Conservation (phyloP, 1,140 invertebrate species). For the Micrasema minimum region DNA sequence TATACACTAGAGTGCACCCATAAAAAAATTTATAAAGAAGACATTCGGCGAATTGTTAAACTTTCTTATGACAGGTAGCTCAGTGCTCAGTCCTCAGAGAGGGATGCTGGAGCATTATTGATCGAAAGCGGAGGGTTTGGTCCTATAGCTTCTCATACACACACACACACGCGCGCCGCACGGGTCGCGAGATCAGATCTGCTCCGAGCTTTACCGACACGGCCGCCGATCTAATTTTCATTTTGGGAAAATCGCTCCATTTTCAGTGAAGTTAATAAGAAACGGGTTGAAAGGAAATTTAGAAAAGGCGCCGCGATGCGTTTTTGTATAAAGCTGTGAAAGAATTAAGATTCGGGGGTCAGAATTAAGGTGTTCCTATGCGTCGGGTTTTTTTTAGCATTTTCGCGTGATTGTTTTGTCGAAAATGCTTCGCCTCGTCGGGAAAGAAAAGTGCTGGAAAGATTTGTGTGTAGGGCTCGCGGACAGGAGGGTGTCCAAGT, state of each 20-base stretch:
- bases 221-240: slow-evolving; percentile 36
- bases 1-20: slow-evolving; percentile 20
- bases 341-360: too few relatives aligned
- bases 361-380: slow-evolving; percentile 9
- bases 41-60: background rate
- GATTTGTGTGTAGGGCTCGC: slow-evolving; percentile 5
- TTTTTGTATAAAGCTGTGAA: too few relatives aligned
- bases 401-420: slow-evolving; percentile 18
- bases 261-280: slow-evolving; percentile 7
- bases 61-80: slow-evolving; percentile 20
- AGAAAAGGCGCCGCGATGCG: too few relatives aligned
- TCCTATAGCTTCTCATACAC: slow-evolving; percentile 63
- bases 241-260: slow-evolving; percentile 32
- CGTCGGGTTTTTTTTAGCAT: slow-evolving; percentile 1
- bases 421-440: slow-evolving; percentile 18
- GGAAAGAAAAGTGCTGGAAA: slow-evolving; percentile 23
- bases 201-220: slow-evolving; percentile 39
- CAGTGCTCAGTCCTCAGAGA: slow-evolving; percentile 41
- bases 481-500: slow-evolving; percentile 25
- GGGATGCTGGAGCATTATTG: slow-evolving; percentile 69
- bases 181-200: slow-evolving; percentile 45
- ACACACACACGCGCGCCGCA: slow-evolving; percentile 57
- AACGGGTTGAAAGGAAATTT: too few relatives aligned
- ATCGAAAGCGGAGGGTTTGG: slow-evolving; percentile 66
- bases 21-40: too few relatives aligned